phyloP scores from a whole-genome alignment of 2,888 invertebrate species.

The Fissipunctia ypsillon region DNA sequence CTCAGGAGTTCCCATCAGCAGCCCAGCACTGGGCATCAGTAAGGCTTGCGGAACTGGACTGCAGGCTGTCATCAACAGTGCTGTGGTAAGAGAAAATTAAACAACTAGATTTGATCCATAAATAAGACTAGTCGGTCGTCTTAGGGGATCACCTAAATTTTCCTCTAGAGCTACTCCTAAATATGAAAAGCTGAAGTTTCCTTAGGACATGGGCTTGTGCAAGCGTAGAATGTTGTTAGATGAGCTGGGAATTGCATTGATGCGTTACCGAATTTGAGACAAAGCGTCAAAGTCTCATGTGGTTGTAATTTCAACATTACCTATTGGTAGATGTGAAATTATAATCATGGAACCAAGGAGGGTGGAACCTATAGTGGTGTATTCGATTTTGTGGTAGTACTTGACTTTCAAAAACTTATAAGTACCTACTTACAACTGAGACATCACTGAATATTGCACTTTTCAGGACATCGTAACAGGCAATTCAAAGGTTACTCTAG shows the following conservation, averaged over 20 bases:
- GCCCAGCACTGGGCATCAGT: conserved; percentile 97
- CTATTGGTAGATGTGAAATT: no score
- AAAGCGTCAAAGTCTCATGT: not conserved
- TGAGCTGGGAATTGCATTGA: no score
- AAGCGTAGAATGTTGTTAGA: no score
- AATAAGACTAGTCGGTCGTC: not conserved
- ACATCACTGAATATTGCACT: not conserved
- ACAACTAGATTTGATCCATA: not conserved
- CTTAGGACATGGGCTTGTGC: not conserved
- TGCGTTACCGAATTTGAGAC: not conserved
- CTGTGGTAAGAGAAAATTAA: conserved; percentile 91
- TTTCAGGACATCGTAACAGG: conserved; percentile 95
- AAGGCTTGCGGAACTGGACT: conserved; percentile 99
- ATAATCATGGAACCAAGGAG: no score
- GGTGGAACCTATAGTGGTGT: no score
- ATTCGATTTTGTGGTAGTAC: not conserved
- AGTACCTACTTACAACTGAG: not conserved
- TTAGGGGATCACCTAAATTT: no score
- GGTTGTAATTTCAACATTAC: not conserved
- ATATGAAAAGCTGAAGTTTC: no score
- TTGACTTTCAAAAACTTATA: not conserved
- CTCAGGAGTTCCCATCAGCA: conserved; percentile 95
- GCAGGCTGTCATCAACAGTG: conserved; percentile 96
- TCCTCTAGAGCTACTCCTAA: not conserved
- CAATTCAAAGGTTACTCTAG: conserved; percentile 94